Evolutionary conservation across 2,113 vertebrate genomes (phyloP).

Genomic region (Tachysurus fulvidraco): DNA sequence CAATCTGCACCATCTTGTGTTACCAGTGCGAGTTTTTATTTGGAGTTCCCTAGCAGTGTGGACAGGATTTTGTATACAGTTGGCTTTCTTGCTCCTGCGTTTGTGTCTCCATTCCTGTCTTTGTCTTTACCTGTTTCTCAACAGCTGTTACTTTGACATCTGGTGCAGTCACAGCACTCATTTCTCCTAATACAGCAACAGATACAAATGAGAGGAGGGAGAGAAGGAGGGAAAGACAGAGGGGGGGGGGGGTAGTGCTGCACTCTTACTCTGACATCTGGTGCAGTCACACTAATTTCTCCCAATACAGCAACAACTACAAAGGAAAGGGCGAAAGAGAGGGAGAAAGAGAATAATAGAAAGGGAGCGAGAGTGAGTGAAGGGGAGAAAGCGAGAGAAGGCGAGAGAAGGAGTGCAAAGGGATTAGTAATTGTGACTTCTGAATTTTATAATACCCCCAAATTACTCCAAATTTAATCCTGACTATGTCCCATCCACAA

Average conservation of each 20-base stretch:
- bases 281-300: too few relatives aligned
- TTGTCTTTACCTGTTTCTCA: neutral
- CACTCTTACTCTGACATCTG: too few relatives aligned
- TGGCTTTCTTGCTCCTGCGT: neutral
- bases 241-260: too few relatives aligned
- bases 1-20: neutral
- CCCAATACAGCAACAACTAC: too few relatives aligned
- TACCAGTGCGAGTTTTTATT: neutral
- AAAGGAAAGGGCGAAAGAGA: neutral
- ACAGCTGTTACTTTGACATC: neutral
- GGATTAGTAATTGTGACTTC: neutral
- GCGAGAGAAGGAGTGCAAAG: neutral
- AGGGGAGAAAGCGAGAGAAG: neutral
- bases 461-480: neutral
- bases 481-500: neutral
- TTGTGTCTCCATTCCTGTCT: neutral
- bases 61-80: neutral
- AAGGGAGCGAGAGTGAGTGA: too few relatives aligned
- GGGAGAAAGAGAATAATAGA: neutral
- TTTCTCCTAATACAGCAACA: neutral
- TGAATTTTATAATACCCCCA: neutral
- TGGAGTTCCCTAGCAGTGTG: neutral
- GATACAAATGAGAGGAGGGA: neutral
- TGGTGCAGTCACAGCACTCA: neutral
- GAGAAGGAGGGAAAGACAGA: neutral